A percentile compares a stretch with the other conserved stretches of the same genome.
These are phyloP conservation scores for Carettochelys insculpta DNA, from an alignment of 2,113 vertebrate species.

Conservation along the genomic window DNA sequence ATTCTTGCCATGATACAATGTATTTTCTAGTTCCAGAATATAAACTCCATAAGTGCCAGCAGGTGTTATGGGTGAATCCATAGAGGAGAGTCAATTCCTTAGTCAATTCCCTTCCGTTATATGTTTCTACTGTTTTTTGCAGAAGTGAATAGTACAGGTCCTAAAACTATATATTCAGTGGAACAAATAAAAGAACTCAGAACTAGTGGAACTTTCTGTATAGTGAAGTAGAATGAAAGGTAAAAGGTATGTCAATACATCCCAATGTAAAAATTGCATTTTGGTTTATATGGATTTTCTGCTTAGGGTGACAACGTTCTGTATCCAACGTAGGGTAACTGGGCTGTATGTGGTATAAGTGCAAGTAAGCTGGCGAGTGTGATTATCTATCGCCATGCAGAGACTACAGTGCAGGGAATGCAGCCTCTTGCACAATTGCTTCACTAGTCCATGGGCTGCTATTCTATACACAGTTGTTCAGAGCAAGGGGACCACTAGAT, in stretches of 20 bases:
- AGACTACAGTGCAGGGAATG: neutral
- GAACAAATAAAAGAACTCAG: neutral
- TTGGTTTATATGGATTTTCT: neutral
- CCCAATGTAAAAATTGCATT: fast-evolving
- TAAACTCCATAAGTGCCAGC: neutral
- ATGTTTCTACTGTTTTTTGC: neutral
- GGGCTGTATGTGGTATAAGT: fast-evolving
- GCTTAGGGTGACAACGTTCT: fast-evolving
- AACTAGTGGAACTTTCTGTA: neutral
- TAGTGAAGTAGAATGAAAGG: neutral
- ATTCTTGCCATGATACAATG: neutral
- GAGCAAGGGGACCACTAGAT: neutral
- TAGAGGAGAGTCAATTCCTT: neutral
- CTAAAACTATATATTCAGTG: neutral
- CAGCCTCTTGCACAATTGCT: fast-evolving
- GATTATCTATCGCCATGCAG: fast-evolving
- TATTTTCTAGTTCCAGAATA: neutral
- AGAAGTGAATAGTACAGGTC: neutral
- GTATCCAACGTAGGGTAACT: fast-evolving
- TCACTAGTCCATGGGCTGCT: neutral
- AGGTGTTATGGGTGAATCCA: neutral
- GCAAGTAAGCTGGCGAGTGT: neutral
- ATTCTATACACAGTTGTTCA: fast-evolving
- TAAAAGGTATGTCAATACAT: neutral
- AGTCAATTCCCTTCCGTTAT: neutral